These are phyloP conservation scores for Cottoperca gobio DNA, from an alignment of 2,797 vertebrate species.

Conservation along the genomic window DNA sequence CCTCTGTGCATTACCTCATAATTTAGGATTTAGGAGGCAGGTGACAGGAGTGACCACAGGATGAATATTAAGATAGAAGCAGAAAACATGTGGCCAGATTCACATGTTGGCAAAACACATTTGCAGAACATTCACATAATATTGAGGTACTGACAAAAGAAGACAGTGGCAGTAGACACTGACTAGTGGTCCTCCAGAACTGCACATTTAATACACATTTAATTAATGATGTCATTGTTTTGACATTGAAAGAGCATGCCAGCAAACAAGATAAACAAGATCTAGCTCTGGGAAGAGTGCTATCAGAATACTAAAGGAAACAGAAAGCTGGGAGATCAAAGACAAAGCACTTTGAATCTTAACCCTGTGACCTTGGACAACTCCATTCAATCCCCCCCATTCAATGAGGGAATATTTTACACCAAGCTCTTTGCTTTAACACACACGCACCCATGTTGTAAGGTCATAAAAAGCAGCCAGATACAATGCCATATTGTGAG, in stretches of 20 bases:
- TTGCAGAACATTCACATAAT: constrained; percentile 10
- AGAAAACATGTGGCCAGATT: constrained; percentile 2
- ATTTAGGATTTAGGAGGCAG: constrained; percentile 17
- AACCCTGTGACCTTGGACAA: constrained; percentile 47
- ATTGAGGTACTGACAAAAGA: constrained; percentile 13
- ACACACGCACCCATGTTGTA: constrained; percentile 21
- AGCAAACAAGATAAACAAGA: constrained; percentile 76
- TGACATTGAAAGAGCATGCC: constrained; percentile 75
- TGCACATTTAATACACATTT: constrained; percentile 65
- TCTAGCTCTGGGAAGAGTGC: constrained; percentile 49
- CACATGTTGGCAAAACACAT: constrained; percentile 24
- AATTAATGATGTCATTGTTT: constrained; percentile 83
- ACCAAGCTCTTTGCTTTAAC: constrained; percentile 39
- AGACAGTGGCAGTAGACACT: constrained; percentile 28
- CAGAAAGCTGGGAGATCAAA: constrained; percentile 56
- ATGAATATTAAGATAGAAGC: background rate
- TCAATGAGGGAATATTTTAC: constrained; percentile 46
- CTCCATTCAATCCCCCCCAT: constrained; percentile 43
- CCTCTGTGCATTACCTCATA: constrained; percentile 11
- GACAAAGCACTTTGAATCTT: constrained; percentile 63
- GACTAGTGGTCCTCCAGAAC: constrained; percentile 48
- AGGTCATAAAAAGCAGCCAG: constrained; percentile 53
- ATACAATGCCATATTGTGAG: constrained; percentile 73
- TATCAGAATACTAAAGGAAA: constrained; percentile 66
- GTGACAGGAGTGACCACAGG: constrained; percentile 21